Base-by-base conservation (phyloP, 2,797 vertebrate genomes). In the Remorina albescens region DNA sequence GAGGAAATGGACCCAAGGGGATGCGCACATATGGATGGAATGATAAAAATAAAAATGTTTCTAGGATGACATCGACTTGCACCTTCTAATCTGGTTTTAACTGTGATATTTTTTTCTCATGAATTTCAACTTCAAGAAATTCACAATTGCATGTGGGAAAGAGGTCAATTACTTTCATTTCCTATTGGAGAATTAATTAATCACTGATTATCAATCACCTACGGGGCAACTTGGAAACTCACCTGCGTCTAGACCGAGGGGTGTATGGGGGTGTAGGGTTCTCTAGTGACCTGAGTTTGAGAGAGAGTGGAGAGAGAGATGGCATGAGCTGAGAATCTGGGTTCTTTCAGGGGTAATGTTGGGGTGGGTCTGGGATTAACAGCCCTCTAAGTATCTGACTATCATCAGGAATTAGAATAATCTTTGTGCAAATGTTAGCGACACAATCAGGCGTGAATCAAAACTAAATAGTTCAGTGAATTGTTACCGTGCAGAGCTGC, bases 201-300 rank as follows among this genome's bases (percentile, higher is more conserved):
- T 13, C 8, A 32, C 25, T 47, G 59, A 42, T 23, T 16, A 28
- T 34, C 28, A 18, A 1, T 26, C 34, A 13, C 21, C 55, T 70
- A 25, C 0, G 69, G 71, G 79, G 77, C 6, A 60, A 44, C 36
- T 1, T 13, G 21, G 47, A 15, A 5, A 86, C 94, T 94, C 86
- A 98, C 97, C 96, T 96, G 91, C 96, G 96, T 47, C 94, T 94
- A 88, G 96, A 95, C 60, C 95, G 96, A 37, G 97, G 97, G 0
- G 97, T 98, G 93, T 95, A 98, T 12, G 97, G 97, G 21, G 97
- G 97, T 5, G 97, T 97, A 72, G 96, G 96, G 84, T 97, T 98
- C 87, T 98, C 97, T 81, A 98, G 92, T 7, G 97, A 98, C 92
- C 97, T 98, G 92, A 70, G 85, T 86, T 77, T 72, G 69, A 84